Evolutionary conservation across 2,797 vertebrate genomes (phyloP), one percentile per base, ranked within the genome.

Genomic region (Spondyliosoma cantharus): DNA sequence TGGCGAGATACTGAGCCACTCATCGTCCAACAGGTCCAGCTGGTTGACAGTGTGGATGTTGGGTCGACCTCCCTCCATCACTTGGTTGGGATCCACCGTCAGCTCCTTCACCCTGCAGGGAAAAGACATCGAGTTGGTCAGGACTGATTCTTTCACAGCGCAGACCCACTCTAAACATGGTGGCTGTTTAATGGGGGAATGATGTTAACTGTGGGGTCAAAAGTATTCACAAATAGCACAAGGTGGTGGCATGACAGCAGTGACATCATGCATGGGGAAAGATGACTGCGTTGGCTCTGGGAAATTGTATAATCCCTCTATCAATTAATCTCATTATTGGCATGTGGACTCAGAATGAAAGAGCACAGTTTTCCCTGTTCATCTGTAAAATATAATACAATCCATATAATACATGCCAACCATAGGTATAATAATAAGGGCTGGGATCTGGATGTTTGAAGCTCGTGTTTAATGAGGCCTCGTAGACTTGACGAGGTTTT

Each of bases 1-100:
- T 60, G 97, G 97, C 45, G 98, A 99, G 87, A 96, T 97, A 20
- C 97, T 97, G 76, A 98, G 94, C 97, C 97, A 98, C 58, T 99
- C 96, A 22, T 97, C 95, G 64, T 98, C 97, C 88, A 98, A 89
- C 74, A 97, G 95, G 0, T 98, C 97, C 58, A 98, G 94, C 92
- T 98, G 97, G 93, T 93, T 97, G 79, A 97, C 94, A 46, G 93
- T 7, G 7, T 97, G 96, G 82, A 97, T 96, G 91, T 97, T 96
- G 72, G 97, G 95, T 59, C 95, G 92, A 63, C 95, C 95, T 46
- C 95, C 95, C 75, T 99, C 98, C 3, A 95, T 96, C 74, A 96
- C 84, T 0, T 95, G 92, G 86, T 89, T 96, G 22, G 97, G 94
- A 90, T 98, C 98, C 24, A 99, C 97, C 0, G 95, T 97, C 87